These are phyloP conservation scores for Mesoligia furuncula DNA, from an alignment of 2,888 invertebrate genomes.

Conservation along the genomic window DNA sequence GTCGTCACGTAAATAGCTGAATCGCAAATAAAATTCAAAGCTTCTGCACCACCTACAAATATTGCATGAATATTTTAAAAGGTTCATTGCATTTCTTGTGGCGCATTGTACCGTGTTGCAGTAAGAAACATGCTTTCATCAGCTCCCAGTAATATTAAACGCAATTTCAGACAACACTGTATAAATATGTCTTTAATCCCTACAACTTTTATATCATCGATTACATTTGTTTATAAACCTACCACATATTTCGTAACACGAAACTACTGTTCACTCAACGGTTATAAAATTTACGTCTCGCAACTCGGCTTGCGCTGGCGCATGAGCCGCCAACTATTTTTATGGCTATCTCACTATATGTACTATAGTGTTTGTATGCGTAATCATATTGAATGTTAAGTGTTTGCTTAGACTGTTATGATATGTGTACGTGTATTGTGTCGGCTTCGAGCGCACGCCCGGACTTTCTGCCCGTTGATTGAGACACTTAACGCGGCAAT, in stretches of 20 bases:
- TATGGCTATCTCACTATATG: constrained; percentile 60
- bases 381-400: constrained; percentile 63
- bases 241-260: constrained; percentile 49
- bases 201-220: constrained; percentile 35
- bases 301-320: constrained; percentile 49
- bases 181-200: constrained; percentile 8
- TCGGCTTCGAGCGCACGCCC: constrained; percentile 23
- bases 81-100: background rate
- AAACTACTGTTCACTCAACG: constrained; percentile 50
- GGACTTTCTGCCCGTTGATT: constrained; percentile 46
- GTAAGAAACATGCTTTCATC: constrained; percentile 5
- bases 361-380: constrained; percentile 51
- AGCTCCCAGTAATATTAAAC: constrained; percentile 7
- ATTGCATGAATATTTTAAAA: constrained; percentile 18
- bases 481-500: constrained; percentile 51
- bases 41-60: constrained; percentile 4
- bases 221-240: constrained; percentile 50
- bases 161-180: background rate
- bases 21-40: background rate
- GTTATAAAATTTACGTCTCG: constrained; percentile 58
- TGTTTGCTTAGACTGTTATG: constrained; percentile 59
- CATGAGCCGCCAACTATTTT: constrained; percentile 57
- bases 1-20: constrained; percentile 1
- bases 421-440: constrained; percentile 50
- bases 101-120: background rate